Evolutionary conservation across 2,797 vertebrate genomes (phyloP).

Genomic region (Enteromius anoplus): DNA sequence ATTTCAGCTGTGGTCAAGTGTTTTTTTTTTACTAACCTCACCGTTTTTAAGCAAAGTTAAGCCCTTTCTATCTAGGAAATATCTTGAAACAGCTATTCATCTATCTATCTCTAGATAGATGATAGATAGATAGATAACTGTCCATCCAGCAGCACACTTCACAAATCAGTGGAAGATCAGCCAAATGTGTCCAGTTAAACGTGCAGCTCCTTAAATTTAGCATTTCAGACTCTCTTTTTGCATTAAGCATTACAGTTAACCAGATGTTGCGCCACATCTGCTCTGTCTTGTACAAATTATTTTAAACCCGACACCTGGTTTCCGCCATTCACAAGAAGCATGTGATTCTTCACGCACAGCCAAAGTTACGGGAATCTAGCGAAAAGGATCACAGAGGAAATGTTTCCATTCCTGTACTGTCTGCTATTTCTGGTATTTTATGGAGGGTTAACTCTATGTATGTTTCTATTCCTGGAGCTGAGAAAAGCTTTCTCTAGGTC

Average conservation of each 20-base stretch:
- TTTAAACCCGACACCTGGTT: slow-evolving; percentile 17
- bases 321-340: not conserved
- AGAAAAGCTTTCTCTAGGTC: slow-evolving; percentile 40
- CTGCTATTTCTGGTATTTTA: slow-evolving; percentile 40
- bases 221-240: not conserved
- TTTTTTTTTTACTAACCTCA: too few species aligned
- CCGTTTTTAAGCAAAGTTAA: too few species aligned
- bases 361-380: slow-evolving; percentile 58
- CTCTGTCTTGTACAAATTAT: slow-evolving; percentile 39
- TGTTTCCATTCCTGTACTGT: slow-evolving; percentile 54
- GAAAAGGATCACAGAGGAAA: slow-evolving; percentile 45
- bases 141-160: not conserved
- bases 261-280: slow-evolving; percentile 29
- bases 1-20: too few species aligned
- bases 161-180: not conserved
- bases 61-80: too few species aligned
- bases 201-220: not conserved
- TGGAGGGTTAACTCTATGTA: not conserved
- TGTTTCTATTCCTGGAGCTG: slow-evolving; percentile 37
- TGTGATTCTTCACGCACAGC: not conserved
- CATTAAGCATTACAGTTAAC: slow-evolving; percentile 1
- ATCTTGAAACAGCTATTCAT: too few species aligned
- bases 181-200: not conserved
- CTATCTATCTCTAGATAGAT: too few species aligned
- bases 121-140: not conserved